phyloP scores from a whole-genome alignment of 92 coral and sea anemone species.

The Parazoanthus darwini region DNA sequence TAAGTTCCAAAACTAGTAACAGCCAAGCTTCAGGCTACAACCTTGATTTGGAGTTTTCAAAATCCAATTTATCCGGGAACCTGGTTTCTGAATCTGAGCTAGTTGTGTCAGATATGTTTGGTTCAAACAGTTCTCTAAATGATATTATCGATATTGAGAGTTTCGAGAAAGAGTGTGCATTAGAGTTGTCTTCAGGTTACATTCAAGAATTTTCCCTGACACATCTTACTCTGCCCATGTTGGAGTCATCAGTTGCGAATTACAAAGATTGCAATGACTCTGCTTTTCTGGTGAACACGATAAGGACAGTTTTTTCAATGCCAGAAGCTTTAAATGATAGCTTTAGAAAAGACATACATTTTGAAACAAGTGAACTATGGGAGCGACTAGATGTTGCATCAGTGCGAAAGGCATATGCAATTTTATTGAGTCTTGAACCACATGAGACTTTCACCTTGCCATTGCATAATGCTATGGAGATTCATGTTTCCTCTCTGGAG shows the following conservation, averaged over 20 bases:
- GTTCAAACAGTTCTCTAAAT: conserved; percentile 72
- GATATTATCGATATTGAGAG: conserved; percentile 76
- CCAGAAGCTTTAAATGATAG: conserved; percentile 98
- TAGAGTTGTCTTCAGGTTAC: conserved; percentile 91
- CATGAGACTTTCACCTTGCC: conserved; percentile 67
- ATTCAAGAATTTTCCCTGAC: conserved; percentile 90
- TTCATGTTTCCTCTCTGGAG: conserved; percentile 79
- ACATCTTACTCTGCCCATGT: conserved; percentile 84
- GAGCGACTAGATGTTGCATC: conserved; percentile 69
- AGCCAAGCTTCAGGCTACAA: conserved; percentile 16
- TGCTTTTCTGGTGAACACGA: conserved; percentile 87
- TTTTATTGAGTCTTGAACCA: conserved; percentile 79
- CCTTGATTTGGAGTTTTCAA: conserved; percentile 70
- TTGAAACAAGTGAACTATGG: conserved; percentile 24
- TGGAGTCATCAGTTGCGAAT: conserved; percentile 78
- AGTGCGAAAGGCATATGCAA: conserved; percentile 74
- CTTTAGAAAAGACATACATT: conserved; percentile 50
- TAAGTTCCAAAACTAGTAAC: conserved; percentile 5
- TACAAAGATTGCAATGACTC: conserved; percentile 81
- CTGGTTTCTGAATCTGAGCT: conserved; percentile 55
- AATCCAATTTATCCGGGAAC: conserved; percentile 78
- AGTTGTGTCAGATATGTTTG: conserved; percentile 58
- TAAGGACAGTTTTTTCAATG: conserved; percentile 91
- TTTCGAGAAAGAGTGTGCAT: conserved; percentile 95
- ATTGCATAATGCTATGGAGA: conserved; percentile 83